Conservation (phyloP, 2,113 vertebrate species). For the Heliornis fulica region DNA sequence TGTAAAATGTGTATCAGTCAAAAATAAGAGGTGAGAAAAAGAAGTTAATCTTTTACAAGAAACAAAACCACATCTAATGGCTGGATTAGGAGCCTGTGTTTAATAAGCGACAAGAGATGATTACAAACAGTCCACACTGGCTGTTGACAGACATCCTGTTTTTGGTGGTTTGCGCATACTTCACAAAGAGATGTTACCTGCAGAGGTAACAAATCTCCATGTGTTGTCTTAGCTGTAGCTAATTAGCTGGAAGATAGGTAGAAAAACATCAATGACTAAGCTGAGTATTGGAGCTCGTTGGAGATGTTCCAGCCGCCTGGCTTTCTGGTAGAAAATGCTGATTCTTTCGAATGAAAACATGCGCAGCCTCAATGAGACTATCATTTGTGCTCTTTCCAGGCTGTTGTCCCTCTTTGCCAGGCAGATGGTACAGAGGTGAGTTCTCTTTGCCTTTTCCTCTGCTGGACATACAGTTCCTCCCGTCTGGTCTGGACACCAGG, state of each 20-base stretch:
- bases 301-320: background rate
- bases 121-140: background rate
- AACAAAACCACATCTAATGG: background rate
- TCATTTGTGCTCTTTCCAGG: background rate
- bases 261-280: background rate
- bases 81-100: background rate
- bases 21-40: conserved; percentile 37
- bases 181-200: background rate
- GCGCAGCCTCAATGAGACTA: background rate
- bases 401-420: background rate
- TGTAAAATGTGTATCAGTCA: background rate
- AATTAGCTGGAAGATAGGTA: conserved; percentile 29
- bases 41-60: background rate
- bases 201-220: background rate
- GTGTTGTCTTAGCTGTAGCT: background rate
- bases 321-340: background rate
- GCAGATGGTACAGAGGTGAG: background rate
- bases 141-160: background rate
- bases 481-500: background rate
- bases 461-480: background rate
- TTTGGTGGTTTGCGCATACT: background rate
- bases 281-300: background rate
- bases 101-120: background rate
- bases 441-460: background rate
- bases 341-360: background rate